Evolutionary conservation across 2,888 invertebrate genomes (phyloP), one percentile per base, ranked within the genome.

Genomic region (Apamea anceps): DNA sequence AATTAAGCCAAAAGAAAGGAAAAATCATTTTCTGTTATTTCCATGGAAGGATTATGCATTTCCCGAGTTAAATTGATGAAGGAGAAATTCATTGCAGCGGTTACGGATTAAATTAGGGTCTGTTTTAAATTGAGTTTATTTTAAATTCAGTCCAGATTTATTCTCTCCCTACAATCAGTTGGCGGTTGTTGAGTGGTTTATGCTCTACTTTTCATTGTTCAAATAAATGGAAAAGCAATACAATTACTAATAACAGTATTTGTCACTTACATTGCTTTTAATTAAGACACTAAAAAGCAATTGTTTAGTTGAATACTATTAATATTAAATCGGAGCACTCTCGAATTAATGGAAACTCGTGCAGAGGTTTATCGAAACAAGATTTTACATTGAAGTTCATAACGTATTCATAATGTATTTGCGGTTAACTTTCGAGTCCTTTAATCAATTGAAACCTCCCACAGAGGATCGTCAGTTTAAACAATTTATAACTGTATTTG

Each of bases 91-190:
- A 32, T 32, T 32, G 32, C 32, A 32, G 32, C 3, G 32, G 32
- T 32, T 32, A 32, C 32, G 32, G 32, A 32, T 32, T 32, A 2
- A 32, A 2, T 32, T 32, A 2, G 32, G 32, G 32, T 32, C 1
- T 32, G 32, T 32, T 32, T 32, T 2, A 32, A 32, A 72, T 81
- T 80, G 32, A 72, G 63, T 76, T 70, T 28, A 60, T 66, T 54
- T 37, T 42, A 63, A n/a, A 42, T 54, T 37, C 37, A 37, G 37
- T 37, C 5, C 0, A 37, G 37, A 37, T 37, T 37, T 37, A 37
- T 37, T 37, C 37, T 37, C 5, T 37, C 37, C 5, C 5, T 37
- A 37, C 5, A 37, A 37, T 32, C 21, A 28, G 3, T 63, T 37
- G 21, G 18, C 21, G 3, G 7, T 37, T 37, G 8, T 21, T 28